Evolutionary conservation across 2,888 invertebrate genomes (phyloP), one percentile per base, ranked within the genome.

Genomic region (Meteorus cinctellus): DNA sequence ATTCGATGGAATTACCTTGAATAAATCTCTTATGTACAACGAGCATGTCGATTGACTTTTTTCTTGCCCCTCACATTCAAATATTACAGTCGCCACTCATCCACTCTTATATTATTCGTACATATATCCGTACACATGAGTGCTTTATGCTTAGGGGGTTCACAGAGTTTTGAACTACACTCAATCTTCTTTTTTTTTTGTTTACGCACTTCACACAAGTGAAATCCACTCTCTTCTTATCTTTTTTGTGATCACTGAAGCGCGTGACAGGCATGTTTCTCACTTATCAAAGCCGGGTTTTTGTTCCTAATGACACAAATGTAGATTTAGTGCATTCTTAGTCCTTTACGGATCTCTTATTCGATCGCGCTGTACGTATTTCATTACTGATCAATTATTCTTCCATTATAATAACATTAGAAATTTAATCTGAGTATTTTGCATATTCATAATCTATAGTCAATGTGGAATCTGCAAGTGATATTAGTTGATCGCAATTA

Each of bases 1-100:
- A 41, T 31, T 41, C n/a, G 65, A 65, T 65, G n/a, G 65, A 65
- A 36, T 65, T 65, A 24, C 36, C 19, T 14, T 12, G 16, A 63
- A 63, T 63, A 41, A n/a, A 65, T 65, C n/a, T 34, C 19, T 65
- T 65, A 65, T 65, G 34, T 65, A 65, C 65, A 65, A n/a, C 19
- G 36, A 16, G 34, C 36, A 8, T 41, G 36, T 36, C 29, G 5
- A 12, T 31, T 2, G 29, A 34, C 36, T 19, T n/a, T 65, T 10
- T 65, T 19, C 12, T 34, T 41, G 36, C 5, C 24, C 0, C 29
- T 34, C 29, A 65, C 12, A 16, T 65, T 65, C 41, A 34, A 65
- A 41, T 12, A 19, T 63, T 63, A 24, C 63, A 65, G 31, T 19
- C 36, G 19, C 16, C n/a, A 41, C 16, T 65, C 36, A 24, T 2